phyloP scores from a whole-genome alignment of 2,113 vertebrate species.

The Eulemur macaco region DNA sequence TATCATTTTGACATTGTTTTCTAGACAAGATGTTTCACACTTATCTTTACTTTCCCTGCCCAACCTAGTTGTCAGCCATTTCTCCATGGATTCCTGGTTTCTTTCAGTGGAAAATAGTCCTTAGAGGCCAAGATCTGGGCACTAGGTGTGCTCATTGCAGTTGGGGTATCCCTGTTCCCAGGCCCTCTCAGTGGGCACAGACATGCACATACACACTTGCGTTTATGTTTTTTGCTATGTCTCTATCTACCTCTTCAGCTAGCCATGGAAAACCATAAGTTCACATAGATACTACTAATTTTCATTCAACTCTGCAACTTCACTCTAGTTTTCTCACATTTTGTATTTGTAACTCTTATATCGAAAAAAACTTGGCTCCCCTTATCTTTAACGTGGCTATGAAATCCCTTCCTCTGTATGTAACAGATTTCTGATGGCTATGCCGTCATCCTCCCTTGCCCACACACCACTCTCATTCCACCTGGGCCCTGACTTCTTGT shows the following conservation, averaged over 20 bases:
- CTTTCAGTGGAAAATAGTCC: not conserved
- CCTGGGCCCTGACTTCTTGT: not conserved
- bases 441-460: accelerated
- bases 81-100: not conserved
- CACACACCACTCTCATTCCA: not conserved
- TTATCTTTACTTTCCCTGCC: not conserved
- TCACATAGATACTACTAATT: not conserved
- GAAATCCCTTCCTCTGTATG: not conserved
- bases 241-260: not conserved
- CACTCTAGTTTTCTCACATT: not conserved
- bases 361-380: not conserved
- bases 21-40: not conserved
- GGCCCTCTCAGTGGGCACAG: not conserved
- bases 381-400: not conserved
- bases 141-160: not conserved
- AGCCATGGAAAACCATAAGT: not conserved
- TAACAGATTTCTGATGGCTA: not conserved
- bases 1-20: not conserved
- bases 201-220: not conserved
- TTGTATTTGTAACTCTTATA: not conserved
- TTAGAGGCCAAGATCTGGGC: not conserved
- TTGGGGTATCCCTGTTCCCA: not conserved
- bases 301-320: not conserved
- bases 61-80: not conserved
- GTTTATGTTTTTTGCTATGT: not conserved